A percentile compares a stretch with the other conserved stretches of the same genome.
Conservation (phyloP, 1,140 invertebrate species). For the Acyrthosiphon pisum region DNA sequence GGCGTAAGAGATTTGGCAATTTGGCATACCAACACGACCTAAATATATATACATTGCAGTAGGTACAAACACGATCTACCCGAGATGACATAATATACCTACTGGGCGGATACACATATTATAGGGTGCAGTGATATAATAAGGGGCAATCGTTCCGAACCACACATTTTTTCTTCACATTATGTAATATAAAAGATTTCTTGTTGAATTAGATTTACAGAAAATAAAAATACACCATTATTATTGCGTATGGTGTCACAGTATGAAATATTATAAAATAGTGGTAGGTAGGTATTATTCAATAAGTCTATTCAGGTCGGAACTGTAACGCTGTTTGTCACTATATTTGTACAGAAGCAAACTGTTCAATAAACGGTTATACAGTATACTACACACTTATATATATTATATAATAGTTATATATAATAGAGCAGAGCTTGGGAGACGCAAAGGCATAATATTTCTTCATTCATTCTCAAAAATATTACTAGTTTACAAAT, state of each 20-base stretch:
- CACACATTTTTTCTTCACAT: background rate
- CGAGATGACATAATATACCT: background rate
- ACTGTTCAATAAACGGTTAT: background rate
- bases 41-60: background rate
- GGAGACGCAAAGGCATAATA: background rate
- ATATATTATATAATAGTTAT: no score
- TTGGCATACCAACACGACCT: background rate
- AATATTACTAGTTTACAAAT: background rate
- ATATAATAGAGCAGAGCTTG: background rate
- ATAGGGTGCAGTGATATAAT: background rate
- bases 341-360: background rate
- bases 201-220: background rate
- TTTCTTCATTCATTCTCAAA: background rate
- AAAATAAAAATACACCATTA: constrained; percentile 8
- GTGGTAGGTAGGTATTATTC: background rate
- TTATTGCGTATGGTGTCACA: background rate
- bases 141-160: background rate
- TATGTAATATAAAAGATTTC: background rate
- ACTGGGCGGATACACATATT: background rate
- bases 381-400: background rate
- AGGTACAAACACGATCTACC: background rate
- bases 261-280: background rate
- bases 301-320: background rate
- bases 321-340: background rate
- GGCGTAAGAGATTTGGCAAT: background rate